Base-by-base conservation (phyloP, 2,888 invertebrate genomes). In the Drosophila falleni region DNA sequence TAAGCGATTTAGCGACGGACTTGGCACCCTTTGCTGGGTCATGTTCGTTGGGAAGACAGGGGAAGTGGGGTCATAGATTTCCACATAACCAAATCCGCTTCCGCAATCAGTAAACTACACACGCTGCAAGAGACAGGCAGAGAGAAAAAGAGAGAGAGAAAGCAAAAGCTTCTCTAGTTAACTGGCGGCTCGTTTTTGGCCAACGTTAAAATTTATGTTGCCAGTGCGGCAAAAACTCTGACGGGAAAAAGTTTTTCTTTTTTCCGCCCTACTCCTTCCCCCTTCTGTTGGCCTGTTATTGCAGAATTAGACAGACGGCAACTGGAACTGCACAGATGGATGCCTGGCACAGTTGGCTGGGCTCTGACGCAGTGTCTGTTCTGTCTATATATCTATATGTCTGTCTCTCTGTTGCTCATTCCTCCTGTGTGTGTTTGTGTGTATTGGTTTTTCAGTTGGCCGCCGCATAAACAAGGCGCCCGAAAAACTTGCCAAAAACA, bases 101-200 rank as follows among this genome's bases (percentile, higher is more conserved):
- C 89, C 84, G 84, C 84, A 84, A 84, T 84, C 84, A 89, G 87
- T 89, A 89, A 84, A 86, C 87, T 87, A 74, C 87, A 87, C 78
- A 78, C 81, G 65, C 58, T 31, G 8, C 37, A 9, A 44, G n/a
- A 51, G 8, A 13, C 15, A 19, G 23, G 15, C 15, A 47, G 9
- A 19, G 9, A 23, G 37, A 6, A 19, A 26, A 4, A 5, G 15
- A 33, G 26, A 13, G 19, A 9, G 9, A 3, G 39, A 42, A 11
- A 35, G 55, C n/a, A n/a, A n/a, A n/a, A 56, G 73, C 54, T 56
- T 74, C 71, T 66, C 84, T 80, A 89, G 89, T 88, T 87, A 84
- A 81, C 83, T 85, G 74, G 84, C 77, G 75, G 81, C 78, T 87
- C 66, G 87, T 68, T 88, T 87, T 86, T 80, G 89, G 84, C 87